Percentiles rank a stretch among this genome's conserved stretches.
Evolutionary conservation across 2,113 vertebrate genomes (phyloP).

Genomic region (Lampris megalopsis): DNA sequence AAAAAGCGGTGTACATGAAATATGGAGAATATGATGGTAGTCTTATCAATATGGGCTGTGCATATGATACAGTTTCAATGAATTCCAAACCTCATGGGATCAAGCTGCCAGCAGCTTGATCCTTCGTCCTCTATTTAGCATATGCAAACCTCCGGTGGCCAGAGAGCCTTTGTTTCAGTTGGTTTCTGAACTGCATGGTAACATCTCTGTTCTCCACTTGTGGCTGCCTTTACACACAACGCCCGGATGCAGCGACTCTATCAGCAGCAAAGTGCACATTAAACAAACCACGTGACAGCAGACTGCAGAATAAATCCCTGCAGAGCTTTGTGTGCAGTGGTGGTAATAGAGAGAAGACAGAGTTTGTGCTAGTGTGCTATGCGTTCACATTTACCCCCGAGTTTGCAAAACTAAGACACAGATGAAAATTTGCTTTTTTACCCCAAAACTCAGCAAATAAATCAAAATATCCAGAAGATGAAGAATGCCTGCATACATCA

Average conservation of each 20-base stretch:
- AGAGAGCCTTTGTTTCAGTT: constrained; percentile 22
- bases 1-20: constrained; percentile 32
- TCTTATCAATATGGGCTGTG: constrained; percentile 16
- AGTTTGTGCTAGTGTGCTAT: no score
- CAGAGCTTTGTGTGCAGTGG: background rate
- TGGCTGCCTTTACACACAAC: background rate
- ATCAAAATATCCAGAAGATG: background rate
- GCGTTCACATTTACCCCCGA: no score
- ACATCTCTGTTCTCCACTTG: background rate
- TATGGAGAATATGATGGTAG: constrained; percentile 11
- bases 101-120: constrained; percentile 6
- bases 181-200: background rate
- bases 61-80: constrained; percentile 6
- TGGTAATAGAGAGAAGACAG: background rate
- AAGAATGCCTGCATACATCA: background rate
- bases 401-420: no score
- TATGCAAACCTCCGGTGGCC: constrained; percentile 11
- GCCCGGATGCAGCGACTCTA: constrained; percentile 4
- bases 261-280: constrained; percentile 6
- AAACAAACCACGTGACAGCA: constrained; percentile 31
- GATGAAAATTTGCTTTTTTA: no score
- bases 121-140: background rate
- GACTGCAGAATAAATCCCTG: background rate
- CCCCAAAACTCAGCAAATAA: background rate
- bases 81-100: constrained; percentile 12